phyloP scores from a whole-genome alignment of 2,888 invertebrate genomes.

The Agrochola circellaris region DNA sequence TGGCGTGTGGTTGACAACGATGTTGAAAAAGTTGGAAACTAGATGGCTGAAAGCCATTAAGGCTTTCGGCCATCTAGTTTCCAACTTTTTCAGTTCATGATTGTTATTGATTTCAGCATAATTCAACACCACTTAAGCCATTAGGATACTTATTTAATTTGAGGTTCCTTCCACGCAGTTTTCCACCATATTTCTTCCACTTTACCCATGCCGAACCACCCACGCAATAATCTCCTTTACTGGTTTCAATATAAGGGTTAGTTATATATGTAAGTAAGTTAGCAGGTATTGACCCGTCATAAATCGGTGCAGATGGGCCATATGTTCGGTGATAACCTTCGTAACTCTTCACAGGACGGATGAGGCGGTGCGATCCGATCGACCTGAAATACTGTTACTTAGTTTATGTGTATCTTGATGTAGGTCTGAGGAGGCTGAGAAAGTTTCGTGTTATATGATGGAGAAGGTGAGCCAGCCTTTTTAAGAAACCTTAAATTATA shows the following conservation, averaged over 20 bases:
- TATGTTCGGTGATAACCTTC: slow-evolving; percentile 80
- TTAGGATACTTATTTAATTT: slow-evolving; percentile 30
- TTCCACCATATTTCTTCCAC: slow-evolving; percentile 64
- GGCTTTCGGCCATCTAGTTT: not conserved
- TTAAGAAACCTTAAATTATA: not conserved
- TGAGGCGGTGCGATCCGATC: slow-evolving; percentile 69
- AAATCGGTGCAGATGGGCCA: slow-evolving; percentile 78
- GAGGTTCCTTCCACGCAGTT: slow-evolving; percentile 67
- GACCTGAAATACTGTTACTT: slow-evolving; percentile 66
- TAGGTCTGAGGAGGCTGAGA: not conserved
- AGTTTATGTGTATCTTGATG: slow-evolving; percentile 57
- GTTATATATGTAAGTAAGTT: slow-evolving; percentile 42
- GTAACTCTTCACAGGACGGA: slow-evolving; percentile 78
- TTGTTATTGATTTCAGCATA: not conserved
- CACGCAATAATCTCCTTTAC: slow-evolving; percentile 41
- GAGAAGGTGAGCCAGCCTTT: not conserved
- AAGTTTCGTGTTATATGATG: slow-evolving; percentile 10
- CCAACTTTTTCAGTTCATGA: not conserved
- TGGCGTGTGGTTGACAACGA: not conserved
- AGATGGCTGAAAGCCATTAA: too few relatives aligned
- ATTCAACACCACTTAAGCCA: not conserved
- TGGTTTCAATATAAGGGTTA: slow-evolving; percentile 39
- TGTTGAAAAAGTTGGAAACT: too few relatives aligned
- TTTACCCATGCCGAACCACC: not conserved
- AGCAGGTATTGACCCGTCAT: slow-evolving; percentile 75